Conservation (phyloP, 2,888 invertebrate species). For the Drosophila siamana region DNA sequence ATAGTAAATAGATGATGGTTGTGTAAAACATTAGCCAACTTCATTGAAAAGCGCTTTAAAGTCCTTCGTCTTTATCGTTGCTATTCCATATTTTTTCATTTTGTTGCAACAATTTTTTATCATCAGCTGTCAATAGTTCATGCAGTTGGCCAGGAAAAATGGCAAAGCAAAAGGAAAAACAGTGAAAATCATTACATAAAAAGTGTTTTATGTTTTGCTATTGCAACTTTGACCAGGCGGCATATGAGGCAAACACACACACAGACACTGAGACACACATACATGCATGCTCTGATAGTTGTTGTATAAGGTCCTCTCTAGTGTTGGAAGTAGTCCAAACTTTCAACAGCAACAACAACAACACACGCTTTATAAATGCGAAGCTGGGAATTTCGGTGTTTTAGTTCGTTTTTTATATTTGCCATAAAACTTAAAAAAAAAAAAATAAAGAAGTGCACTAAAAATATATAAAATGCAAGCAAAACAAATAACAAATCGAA, state of each 20-base stretch:
- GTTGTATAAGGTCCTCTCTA: conserved; percentile 27
- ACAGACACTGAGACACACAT: conserved; percentile 10
- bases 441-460: conserved; percentile 30
- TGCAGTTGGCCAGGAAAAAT: conserved; percentile 62
- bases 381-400: conserved; percentile 45
- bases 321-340: conserved; percentile 73
- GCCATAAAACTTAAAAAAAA: conserved; percentile 62
- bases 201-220: conserved; percentile 74
- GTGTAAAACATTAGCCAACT: not conserved
- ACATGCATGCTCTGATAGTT: conserved; percentile 10
- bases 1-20: not conserved
- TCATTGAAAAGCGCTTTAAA: conserved; percentile 8
- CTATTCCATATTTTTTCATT: conserved; percentile 22
- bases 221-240: conserved; percentile 74
- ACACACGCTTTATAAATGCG: conserved; percentile 48
- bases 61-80: not conserved
- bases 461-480: conserved; percentile 40
- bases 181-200: conserved; percentile 75
- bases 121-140: conserved; percentile 80
- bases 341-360: conserved; percentile 41
- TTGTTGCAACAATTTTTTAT: conserved; percentile 72
- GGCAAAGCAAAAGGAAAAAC: conserved; percentile 36
- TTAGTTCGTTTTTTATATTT: conserved; percentile 50
- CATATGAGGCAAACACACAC: conserved; percentile 48
- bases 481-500: conserved; percentile 70